Evolutionary conservation across 1,140 invertebrate genomes (phyloP).

Genomic region (Drosophila azteca): DNA sequence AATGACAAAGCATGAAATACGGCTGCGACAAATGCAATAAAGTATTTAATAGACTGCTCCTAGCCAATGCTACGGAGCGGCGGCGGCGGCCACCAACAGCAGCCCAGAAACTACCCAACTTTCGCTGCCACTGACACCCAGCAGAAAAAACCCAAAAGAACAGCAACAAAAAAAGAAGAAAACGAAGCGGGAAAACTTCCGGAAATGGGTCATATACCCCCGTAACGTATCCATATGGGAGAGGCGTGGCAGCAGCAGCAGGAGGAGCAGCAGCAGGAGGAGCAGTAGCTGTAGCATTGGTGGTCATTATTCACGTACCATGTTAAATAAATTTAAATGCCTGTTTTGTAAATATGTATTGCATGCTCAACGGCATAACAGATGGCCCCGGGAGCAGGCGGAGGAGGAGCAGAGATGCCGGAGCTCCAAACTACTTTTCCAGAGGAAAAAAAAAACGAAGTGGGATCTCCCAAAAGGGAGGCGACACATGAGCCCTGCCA

Average conservation of each 20-base stretch:
- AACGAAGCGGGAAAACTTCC: constrained; percentile 40
- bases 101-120: constrained; percentile 40
- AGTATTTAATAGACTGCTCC: constrained; percentile 83
- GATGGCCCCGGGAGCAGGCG: constrained; percentile 42
- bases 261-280: not conserved
- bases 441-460: no score
- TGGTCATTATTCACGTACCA: constrained; percentile 80
- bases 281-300: constrained; percentile 44
- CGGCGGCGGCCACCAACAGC: not conserved
- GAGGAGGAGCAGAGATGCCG: not conserved
- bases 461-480: constrained; percentile 1
- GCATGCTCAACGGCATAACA: constrained; percentile 65
- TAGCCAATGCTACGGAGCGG: constrained; percentile 40
- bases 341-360: constrained; percentile 81
- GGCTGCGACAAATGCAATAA: constrained; percentile 83
- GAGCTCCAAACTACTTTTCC: constrained; percentile 1
- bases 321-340: constrained; percentile 82
- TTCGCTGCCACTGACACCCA: constrained; percentile 71
- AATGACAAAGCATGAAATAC: constrained; percentile 82
- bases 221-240: constrained; percentile 34
- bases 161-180: constrained; percentile 19
- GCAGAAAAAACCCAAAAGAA: constrained; percentile 44
- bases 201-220: constrained; percentile 49
- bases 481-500: constrained; percentile 28
- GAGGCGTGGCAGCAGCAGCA: constrained; percentile 46